phyloP scores from a whole-genome alignment of 2,888 invertebrate species.

The Callosobruchus maculatus region DNA sequence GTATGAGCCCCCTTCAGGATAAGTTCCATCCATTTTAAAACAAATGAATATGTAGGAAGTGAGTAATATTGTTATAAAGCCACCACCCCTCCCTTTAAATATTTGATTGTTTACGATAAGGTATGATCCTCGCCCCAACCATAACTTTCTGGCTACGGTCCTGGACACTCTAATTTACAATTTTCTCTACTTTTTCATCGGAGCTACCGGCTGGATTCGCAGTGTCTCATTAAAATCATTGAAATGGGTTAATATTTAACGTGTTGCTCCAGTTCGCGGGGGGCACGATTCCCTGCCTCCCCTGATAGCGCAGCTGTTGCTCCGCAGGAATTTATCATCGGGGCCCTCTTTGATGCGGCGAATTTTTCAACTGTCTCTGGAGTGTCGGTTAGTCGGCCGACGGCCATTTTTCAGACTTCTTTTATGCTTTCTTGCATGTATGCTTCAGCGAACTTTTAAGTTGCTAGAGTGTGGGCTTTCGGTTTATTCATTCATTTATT shows the following conservation, averaged over 20 bases:
- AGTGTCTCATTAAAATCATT: neutral
- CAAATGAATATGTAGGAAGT: no score
- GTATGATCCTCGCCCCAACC: no score
- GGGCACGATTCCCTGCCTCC: neutral
- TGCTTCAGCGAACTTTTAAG: neutral
- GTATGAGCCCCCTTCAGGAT: no score
- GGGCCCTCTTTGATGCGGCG: neutral
- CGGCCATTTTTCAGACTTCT: neutral
- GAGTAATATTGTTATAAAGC: no score
- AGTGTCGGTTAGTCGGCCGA: neutral
- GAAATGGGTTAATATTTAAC: neutral
- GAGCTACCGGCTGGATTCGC: neutral
- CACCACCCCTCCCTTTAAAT: no score
- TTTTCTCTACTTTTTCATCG: neutral
- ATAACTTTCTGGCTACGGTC: no score
- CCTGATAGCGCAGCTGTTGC: neutral
- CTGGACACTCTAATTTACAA: neutral
- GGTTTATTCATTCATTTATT: no score
- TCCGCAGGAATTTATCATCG: neutral
- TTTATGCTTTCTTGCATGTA: neutral
- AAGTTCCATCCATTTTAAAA: no score
- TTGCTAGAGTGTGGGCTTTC: neutral
- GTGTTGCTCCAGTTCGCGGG: neutral
- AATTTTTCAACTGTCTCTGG: neutral
- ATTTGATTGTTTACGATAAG: no score